Evolutionary conservation across 1,140 invertebrate genomes (phyloP), one percentile per base, ranked within the genome.

Genomic region (Penaeus chinensis): DNA sequence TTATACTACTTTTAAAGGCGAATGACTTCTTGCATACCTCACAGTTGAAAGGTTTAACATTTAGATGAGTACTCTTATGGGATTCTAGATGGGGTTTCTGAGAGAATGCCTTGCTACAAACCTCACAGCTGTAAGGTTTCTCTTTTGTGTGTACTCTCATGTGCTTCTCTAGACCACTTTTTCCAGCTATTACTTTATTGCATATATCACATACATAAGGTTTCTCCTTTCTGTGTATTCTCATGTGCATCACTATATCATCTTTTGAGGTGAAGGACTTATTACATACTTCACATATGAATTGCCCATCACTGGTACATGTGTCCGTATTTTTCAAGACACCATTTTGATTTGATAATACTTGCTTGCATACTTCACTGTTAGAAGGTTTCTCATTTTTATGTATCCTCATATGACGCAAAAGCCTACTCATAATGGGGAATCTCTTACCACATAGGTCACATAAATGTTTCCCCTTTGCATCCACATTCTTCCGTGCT

Each of bases 351-450:
- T 13, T 16, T 0, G 54, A 54, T 2, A 54, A 11, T 2, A 54
- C 54, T 54, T 54, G 16, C 54, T 54, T 16, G 37, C 54, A 54
- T 54, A 54, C 16, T 16, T 54, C 54, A 16, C 11, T 13, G 1
- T 2, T 16, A 16, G 7, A 8, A 54, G n/a, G 77, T 27, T 61
- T 79, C 77, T 79, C 27, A 10, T 19, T 27, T 60, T 0, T 20
- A 54, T 81, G 79, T 62, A 81, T 24, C 27, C 60, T 81, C 79
- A 62, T 61, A 18, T 81, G 79, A 27, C 11, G 16, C n/a, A 24
- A n/a, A n/a, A 81, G 60, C 13, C 24, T 24, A 24, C 10, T 24
- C 54, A 11, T 54, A 16, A 11, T 10, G 1, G 11, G 54, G 54
- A 54, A 54, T 54, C 16, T 11, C 16, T 54, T 54, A 13, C 16